A percentile compares a stretch with the other conserved stretches of the same genome.
Conservation (phyloP, 2,888 invertebrate species). For the Calliphora vomitoria region DNA sequence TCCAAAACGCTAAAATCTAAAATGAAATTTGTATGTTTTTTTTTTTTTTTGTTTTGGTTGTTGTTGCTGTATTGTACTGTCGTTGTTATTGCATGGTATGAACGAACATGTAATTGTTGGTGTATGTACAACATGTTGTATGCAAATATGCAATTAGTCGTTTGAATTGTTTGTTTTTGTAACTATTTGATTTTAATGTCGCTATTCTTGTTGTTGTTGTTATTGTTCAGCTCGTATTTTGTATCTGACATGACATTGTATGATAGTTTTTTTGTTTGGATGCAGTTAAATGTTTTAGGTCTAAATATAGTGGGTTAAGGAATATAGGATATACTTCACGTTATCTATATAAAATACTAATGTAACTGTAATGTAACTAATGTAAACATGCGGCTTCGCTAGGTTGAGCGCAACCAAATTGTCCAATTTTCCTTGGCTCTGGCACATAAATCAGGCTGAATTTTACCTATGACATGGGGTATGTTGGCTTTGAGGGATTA, state of each 20-base stretch:
- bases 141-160: constrained; percentile 72
- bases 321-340: too few species aligned
- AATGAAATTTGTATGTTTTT: constrained; percentile 9
- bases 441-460: too few species aligned
- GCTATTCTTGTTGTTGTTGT: constrained; percentile 28
- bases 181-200: constrained; percentile 41
- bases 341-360: too few species aligned
- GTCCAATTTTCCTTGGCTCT: too few species aligned
- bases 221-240: too few species aligned
- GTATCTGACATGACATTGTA: constrained; percentile 38
- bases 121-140: constrained; percentile 68
- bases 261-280: not conserved
- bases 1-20: constrained; percentile 32
- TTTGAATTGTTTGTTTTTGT: constrained; percentile 56
- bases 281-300: not conserved
- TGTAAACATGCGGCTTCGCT: too few species aligned
- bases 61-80: not conserved
- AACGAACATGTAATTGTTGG: constrained; percentile 68
- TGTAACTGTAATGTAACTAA: too few species aligned
- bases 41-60: not conserved
- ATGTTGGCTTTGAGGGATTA: too few species aligned
- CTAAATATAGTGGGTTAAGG: not conserved
- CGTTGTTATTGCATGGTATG: constrained; percentile 59
- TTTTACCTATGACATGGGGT: too few species aligned
- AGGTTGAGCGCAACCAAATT: too few species aligned